A percentile compares a stretch with the other conserved stretches of the same genome.
phyloP scores from a whole-genome alignment of 2,797 vertebrate genomes.

The Arrhamphus sclerolepis region DNA sequence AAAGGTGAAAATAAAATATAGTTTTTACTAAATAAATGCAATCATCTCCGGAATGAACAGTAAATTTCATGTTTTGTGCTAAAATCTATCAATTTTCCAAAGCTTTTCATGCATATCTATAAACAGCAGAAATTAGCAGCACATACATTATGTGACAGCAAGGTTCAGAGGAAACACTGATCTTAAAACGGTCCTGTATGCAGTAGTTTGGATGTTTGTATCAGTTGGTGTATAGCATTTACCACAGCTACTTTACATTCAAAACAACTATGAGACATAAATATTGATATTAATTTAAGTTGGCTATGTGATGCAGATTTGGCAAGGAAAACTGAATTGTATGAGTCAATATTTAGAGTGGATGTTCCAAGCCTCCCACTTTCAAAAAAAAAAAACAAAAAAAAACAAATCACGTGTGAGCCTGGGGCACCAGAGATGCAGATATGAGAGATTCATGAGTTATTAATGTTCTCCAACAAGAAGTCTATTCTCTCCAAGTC shows the following conservation, averaged over 20 bases:
- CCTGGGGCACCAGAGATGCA: slow-evolving; percentile 14
- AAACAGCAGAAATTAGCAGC: neutral
- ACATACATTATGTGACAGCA: neutral
- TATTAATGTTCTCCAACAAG: slow-evolving; percentile 5
- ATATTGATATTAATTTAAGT: slow-evolving; percentile 13
- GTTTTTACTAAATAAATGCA: no score
- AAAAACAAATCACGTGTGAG: neutral
- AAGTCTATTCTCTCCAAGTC: neutral
- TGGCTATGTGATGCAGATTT: slow-evolving; percentile 19
- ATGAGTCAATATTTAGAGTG: slow-evolving; percentile 35
- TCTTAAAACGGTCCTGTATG: neutral
- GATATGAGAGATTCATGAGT: slow-evolving; percentile 4
- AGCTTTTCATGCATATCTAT: slow-evolving; percentile 6
- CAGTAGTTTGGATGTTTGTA: neutral
- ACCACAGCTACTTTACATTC: slow-evolving; percentile 3
- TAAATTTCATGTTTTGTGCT: neutral
- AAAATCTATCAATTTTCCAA: neutral
- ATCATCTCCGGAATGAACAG: neutral
- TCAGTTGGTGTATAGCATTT: slow-evolving; percentile 1
- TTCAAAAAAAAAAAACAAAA: slow-evolving; percentile 3
- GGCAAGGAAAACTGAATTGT: slow-evolving; percentile 16
- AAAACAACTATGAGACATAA: slow-evolving; percentile 10
- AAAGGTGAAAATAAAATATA: neutral
- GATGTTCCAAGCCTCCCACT: slow-evolving; percentile 38
- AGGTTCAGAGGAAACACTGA: neutral